A percentile compares a stretch with the other conserved stretches of the same genome.
These are phyloP conservation scores for Timema podura DNA, from an alignment of 2,888 invertebrate genomes.

Conservation along the genomic window DNA sequence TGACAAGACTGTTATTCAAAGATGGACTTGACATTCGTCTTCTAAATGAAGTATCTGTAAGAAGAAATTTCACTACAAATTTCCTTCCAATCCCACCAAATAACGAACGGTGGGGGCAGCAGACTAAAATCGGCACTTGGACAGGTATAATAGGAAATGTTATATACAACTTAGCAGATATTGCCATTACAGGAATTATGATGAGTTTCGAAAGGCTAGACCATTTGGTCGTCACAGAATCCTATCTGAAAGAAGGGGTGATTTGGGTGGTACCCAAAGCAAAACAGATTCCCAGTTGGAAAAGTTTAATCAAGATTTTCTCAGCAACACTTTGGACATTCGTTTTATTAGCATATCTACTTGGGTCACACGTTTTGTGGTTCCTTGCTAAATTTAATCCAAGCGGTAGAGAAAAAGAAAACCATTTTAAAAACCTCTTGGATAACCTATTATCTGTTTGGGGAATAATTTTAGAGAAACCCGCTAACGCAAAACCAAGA, in stretches of 20 bases:
- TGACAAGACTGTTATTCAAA: neutral
- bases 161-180: neutral
- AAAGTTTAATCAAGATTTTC: neutral
- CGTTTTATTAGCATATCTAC: neutral
- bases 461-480: neutral
- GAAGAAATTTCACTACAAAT: neutral
- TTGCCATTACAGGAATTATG: constrained; percentile 2
- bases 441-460: neutral
- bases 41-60: neutral
- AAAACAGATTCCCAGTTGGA: neutral
- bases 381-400: neutral
- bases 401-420: neutral
- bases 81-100: constrained; percentile 1
- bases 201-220: neutral
- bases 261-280: neutral
- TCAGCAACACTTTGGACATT: neutral
- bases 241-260: neutral
- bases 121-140: neutral
- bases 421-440: too few relatives aligned
- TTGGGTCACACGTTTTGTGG: neutral
- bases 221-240: neutral
- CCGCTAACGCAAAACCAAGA: neutral
- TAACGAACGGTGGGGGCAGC: neutral
- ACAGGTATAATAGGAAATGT: constrained; percentile 1
- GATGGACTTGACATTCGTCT: neutral